Percentiles rank a stretch among this genome's conserved stretches.
Conservation (phyloP, 2,797 vertebrate genomes). For the Acrocephalus scirpaceus region DNA sequence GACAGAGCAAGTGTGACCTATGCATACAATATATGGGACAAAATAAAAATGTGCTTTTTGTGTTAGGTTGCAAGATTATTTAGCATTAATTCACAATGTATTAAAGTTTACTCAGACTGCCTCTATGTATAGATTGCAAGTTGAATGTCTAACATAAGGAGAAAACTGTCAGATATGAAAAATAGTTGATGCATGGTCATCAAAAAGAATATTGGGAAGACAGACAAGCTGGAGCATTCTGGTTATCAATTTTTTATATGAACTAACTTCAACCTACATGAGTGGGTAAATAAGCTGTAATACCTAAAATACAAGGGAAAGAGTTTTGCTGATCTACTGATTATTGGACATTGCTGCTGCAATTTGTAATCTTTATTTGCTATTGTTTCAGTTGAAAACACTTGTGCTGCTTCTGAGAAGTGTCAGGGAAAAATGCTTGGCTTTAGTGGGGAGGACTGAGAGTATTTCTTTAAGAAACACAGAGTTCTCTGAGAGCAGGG, state of each 20-base stretch:
- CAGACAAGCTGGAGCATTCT: not conserved
- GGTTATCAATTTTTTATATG: not conserved
- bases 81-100: not conserved
- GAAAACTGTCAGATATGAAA: not conserved
- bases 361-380: not conserved
- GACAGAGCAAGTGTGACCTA: not conserved
- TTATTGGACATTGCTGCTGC: not conserved
- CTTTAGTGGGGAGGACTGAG: not conserved
- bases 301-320: not conserved
- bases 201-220: not conserved
- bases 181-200: not conserved
- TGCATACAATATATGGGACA: not conserved
- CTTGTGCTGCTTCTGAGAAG: not conserved
- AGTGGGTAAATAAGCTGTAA: not conserved
- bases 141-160: not conserved
- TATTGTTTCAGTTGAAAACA: not conserved
- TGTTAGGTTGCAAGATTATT: not conserved
- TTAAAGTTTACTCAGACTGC: not conserved
- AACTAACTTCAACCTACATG: not conserved
- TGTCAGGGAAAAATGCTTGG: not conserved
- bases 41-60: not conserved
- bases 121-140: not conserved
- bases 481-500: not conserved
- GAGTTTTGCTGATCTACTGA: not conserved
- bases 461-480: not conserved